phyloP scores from a whole-genome alignment of 2,113 vertebrate genomes.

The Hemichromis elongatus region DNA sequence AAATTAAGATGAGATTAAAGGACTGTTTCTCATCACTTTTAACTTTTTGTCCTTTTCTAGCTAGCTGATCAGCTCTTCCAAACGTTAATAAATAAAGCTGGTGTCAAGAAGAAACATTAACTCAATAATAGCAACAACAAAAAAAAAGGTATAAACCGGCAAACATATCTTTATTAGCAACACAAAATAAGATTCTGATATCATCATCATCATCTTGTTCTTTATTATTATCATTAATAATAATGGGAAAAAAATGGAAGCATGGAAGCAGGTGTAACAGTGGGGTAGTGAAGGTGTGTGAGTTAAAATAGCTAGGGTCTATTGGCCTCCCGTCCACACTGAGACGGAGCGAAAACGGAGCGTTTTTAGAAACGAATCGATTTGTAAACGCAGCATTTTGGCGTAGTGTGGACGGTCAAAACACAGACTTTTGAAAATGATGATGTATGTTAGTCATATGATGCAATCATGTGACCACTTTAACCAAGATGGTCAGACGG shows the following conservation, averaged over 20 bases:
- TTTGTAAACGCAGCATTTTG: too few species aligned
- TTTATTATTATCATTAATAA: background rate
- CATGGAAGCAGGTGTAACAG: background rate
- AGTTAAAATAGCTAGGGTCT: background rate
- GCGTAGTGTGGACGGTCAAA: too few species aligned
- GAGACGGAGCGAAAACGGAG: too few species aligned
- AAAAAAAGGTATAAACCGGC: background rate
- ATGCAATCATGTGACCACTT: too few species aligned
- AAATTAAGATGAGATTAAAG: background rate
- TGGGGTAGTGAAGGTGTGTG: background rate
- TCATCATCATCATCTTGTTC: too few species aligned
- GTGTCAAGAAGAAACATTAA: accelerated
- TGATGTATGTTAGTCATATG: too few species aligned
- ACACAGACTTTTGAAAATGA: too few species aligned
- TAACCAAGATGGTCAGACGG: too few species aligned
- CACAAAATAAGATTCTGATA: background rate
- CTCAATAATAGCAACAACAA: background rate
- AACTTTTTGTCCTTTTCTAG: background rate
- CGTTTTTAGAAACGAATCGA: too few species aligned
- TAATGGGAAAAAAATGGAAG: background rate
- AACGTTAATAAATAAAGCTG: background rate
- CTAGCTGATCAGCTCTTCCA: background rate
- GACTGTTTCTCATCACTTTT: background rate
- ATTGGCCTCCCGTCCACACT: too few species aligned
- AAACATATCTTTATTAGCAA: background rate